Base-by-base conservation (phyloP, 1,140 invertebrate species). In the Adoxophyes honmai region DNA sequence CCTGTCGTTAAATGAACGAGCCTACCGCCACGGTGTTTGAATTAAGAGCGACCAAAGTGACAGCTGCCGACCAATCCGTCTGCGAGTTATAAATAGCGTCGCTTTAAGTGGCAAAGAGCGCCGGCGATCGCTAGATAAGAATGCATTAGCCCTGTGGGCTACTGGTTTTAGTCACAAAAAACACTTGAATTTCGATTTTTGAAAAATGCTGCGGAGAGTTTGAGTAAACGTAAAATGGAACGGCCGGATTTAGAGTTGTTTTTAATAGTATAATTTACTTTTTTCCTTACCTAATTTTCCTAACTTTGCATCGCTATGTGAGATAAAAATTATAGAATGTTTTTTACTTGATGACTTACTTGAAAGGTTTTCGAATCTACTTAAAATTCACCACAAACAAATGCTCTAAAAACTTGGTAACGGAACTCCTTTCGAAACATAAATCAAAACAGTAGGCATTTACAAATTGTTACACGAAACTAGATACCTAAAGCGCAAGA, bases 81-180 rank as follows among this genome's bases (percentile, higher is more conserved):
- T 28, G 15, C 28, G 28, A 70, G 77, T 79, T 86, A 86, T 84
- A 81, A 84, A 86, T 86, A 84, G 78, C 66, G 14, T 56, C 58
- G 63, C 72, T 81, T 83, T 80, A 84, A 84, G 83, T 81, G 76
- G 81, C 74, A 84, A 84, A 86, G 76, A 70, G 67, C 66, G 79
- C 81, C 82, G 81, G 68, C 73, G 74, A 60, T 61, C 57, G 21
- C 55, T 38, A 9, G 81, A 86, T 86, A 86, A 83, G 67, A 84
- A 83, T 78, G 66, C 83, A 86, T 84, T 83, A 86, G 73, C 60
- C 64, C 64, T 63, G 62, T 56, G 61, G 73, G 80, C 82, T 86
- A 82, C 82, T 82, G 82, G 73, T 75, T 78, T 82, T 78, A 74
- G 70, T 86, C 79, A 81, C 73, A 70, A 67, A 67, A 52, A 52